Base-by-base conservation (phyloP, 1,140 invertebrate genomes). In the Tachypleus tridentatus region DNA sequence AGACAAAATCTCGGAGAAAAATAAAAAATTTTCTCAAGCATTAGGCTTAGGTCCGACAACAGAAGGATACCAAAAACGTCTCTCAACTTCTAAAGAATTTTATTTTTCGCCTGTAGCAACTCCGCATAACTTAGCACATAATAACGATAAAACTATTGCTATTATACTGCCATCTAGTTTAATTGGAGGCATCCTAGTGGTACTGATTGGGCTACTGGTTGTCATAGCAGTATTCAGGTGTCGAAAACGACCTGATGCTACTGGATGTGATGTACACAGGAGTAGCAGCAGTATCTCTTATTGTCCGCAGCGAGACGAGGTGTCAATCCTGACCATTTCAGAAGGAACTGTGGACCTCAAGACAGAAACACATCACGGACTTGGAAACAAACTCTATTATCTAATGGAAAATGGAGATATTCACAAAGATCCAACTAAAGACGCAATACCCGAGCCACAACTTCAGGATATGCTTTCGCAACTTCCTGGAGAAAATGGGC, bases 301-400 rank as follows among this genome's bases (percentile, higher is more conserved):
- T 51, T 63, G 60, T 49, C 70, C 70, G 3, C 71, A 72, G 7
- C 60, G 63, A 49, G 71, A 72, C 51, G 71, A 72, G 57, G 68
- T 72, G 8, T 69, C 68, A 47, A 72, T 72, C 29, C 70, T 70
- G 3, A 72, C 71, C 3, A 53, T 72, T 4, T 65, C 69, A 4
- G 71, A 70, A 53, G 67, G 70, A 4, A 70, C 66, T 6, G 60
- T 69, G 5, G 67, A 67, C 7, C 49, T 70, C 3, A 51, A 54
- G n/a, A 70, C 69, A 2, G 51, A 10, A 9, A 62, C 65, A 4
- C 69, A 70, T 10, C 56, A 67, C 49, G 69, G 68, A 11, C 61
- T 70, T 6, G 64, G 69, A 4, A 70, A 68, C 48, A 70, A 67
- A 52, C 61, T 70, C 8, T 70, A 70, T 53, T 70, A 67, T 54